Percentiles rank a stretch among this genome's conserved stretches.
Conservation (phyloP, 2,113 vertebrate genomes). For the Plecotus auritus region DNA sequence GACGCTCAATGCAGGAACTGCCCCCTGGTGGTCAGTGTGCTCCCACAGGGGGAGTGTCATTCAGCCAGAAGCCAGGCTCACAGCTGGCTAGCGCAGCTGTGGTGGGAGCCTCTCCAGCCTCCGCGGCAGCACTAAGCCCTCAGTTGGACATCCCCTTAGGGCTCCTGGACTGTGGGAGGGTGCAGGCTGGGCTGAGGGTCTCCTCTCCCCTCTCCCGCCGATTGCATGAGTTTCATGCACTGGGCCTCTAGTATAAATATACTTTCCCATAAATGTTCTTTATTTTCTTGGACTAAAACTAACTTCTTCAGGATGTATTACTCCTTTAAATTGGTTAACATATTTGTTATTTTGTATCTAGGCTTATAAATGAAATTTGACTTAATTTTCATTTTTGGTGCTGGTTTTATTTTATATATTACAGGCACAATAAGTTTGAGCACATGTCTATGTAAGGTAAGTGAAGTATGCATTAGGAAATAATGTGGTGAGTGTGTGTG, state of each 20-base stretch:
- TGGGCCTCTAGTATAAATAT: too few species aligned
- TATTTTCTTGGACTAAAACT: not conserved
- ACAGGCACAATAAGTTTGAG: not conserved
- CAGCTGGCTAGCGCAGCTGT: too few species aligned
- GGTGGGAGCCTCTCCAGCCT: too few species aligned
- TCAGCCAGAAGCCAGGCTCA: too few species aligned
- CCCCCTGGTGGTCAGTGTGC: too few species aligned
- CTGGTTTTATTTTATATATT: not conserved
- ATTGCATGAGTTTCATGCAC: too few species aligned
- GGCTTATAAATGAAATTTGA: slow-evolving; percentile 10
- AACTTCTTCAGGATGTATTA: not conserved
- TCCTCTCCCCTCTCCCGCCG: fast-evolving
- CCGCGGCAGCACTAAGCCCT: too few species aligned
- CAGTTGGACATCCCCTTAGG: too few species aligned
- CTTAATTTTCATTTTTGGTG: not conserved
- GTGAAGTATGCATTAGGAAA: not conserved
- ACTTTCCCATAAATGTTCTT: not conserved
- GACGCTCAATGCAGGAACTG: too few species aligned
- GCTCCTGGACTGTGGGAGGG: too few species aligned
- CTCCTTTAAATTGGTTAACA: not conserved
- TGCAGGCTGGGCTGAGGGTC: too few species aligned
- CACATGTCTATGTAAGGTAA: not conserved
- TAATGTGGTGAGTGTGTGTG: not conserved
- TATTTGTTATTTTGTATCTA: not conserved
- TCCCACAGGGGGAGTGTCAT: too few species aligned